phyloP scores from a whole-genome alignment of 2,113 vertebrate genomes.

The Bujurquina vittata region DNA sequence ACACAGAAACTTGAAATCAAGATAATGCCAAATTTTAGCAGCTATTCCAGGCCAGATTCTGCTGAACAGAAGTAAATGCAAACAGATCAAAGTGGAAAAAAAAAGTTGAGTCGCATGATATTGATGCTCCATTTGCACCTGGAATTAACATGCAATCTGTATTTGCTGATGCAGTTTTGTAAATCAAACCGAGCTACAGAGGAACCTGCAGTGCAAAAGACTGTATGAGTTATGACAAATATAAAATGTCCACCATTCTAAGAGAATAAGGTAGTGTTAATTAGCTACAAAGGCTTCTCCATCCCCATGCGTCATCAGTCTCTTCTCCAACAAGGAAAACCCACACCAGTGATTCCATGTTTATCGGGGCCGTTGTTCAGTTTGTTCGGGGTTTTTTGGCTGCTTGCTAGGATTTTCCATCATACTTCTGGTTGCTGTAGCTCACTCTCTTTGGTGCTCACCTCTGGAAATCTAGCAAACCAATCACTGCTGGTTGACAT shows the following conservation, averaged over 20 bases:
- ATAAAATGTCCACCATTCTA: not conserved
- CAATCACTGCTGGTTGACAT: too few species aligned
- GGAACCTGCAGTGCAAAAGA: not conserved
- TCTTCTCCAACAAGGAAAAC: fast-evolving
- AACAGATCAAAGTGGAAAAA: not conserved
- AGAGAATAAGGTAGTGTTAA: not conserved
- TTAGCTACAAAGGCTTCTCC: not conserved
- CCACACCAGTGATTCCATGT: not conserved
- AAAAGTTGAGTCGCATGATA: not conserved
- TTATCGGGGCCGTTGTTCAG: not conserved
- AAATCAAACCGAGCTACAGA: not conserved
- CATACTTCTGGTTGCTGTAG: not conserved
- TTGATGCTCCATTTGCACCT: not conserved
- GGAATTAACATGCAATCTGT: not conserved
- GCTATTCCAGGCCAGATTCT: fast-evolving
- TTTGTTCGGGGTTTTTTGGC: not conserved
- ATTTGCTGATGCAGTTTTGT: not conserved
- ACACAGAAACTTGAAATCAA: not conserved
- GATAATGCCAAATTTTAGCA: not conserved
- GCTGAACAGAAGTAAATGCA: not conserved
- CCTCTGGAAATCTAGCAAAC: too few species aligned
- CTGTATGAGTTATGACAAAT: not conserved
- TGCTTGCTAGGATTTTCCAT: not conserved
- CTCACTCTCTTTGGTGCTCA: too few species aligned
- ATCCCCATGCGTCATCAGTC: not conserved